phyloP scores from a whole-genome alignment of 2,888 invertebrate species.

The Drosophila austrosaltans region DNA sequence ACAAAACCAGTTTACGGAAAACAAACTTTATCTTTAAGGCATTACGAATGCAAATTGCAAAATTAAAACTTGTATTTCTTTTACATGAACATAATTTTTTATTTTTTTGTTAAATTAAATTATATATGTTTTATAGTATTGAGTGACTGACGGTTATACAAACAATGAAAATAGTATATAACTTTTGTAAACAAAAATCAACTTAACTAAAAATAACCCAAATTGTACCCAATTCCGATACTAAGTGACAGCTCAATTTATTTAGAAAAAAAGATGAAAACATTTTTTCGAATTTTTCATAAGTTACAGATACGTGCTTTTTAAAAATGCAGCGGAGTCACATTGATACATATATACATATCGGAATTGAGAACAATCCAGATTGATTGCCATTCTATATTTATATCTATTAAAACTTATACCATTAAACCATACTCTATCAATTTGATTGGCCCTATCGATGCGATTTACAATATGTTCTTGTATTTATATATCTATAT shows the following conservation, averaged over 20 bases:
- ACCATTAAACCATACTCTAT: neutral
- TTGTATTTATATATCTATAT: conserved; percentile 7
- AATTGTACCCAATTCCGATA: neutral
- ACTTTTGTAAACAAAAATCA: neutral
- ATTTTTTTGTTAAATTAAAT: neutral
- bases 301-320: neutral
- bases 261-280: neutral
- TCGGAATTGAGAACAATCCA: neutral
- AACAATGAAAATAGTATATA: conserved; percentile 2
- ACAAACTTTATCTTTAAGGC: too few relatives aligned
- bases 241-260: neutral
- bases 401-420: conserved; percentile 7
- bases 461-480: neutral
- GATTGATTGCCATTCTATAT: neutral
- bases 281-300: neutral
- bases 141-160: neutral
- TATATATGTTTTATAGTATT: conserved; percentile 4
- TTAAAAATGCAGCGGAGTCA: neutral
- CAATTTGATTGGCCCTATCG: conserved; percentile 5
- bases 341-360: neutral
- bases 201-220: neutral
- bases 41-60: neutral
- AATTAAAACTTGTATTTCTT: neutral
- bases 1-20: too few relatives aligned
- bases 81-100: neutral